Evolutionary conservation across 1,140 invertebrate species (phyloP).

Genomic region (Cylas formicarius): DNA sequence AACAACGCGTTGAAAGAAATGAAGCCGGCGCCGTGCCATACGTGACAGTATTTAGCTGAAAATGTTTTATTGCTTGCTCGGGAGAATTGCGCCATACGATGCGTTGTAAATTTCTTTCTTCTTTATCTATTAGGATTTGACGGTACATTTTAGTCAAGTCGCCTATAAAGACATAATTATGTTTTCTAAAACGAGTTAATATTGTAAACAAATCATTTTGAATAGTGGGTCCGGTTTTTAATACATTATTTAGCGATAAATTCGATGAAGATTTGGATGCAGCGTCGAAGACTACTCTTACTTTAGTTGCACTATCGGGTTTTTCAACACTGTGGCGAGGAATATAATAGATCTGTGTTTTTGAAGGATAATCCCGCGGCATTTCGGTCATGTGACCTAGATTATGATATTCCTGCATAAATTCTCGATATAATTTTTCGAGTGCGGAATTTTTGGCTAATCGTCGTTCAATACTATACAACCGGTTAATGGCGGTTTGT

Average conservation of each 20-base stretch:
- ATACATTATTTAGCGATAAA: conserved; percentile 28
- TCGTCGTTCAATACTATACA: conserved; percentile 17
- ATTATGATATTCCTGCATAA: conserved; percentile 38
- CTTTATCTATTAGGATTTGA: conserved; percentile 33
- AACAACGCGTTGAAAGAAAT: conserved; percentile 29
- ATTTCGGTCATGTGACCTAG: conserved; percentile 37
- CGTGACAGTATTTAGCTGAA: conserved; percentile 37
- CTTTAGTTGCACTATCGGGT: conserved; percentile 28
- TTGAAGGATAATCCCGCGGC: conserved; percentile 5
- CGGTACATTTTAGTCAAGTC: conserved; percentile 44
- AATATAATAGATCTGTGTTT: conserved; percentile 11
- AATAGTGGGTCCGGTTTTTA: conserved; percentile 31
- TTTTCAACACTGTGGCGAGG: conserved; percentile 41
- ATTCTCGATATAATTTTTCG: conserved; percentile 29
- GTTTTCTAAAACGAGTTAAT: conserved; percentile 33
- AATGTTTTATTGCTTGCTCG: conserved; percentile 28
- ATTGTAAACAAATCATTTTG: conserved; percentile 32
- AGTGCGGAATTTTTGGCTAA: conserved; percentile 23
- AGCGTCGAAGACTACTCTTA: conserved; percentile 24
- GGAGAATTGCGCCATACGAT: conserved; percentile 39
- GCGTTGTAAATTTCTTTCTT: conserved; percentile 33
- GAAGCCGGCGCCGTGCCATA: conserved; percentile 35
- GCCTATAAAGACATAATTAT: conserved; percentile 29
- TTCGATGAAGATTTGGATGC: conserved; percentile 24
- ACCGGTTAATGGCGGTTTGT: conserved; percentile 21